Evolutionary conservation across 2,888 invertebrate species (phyloP).

Genomic region (Lamellibrachia columna): DNA sequence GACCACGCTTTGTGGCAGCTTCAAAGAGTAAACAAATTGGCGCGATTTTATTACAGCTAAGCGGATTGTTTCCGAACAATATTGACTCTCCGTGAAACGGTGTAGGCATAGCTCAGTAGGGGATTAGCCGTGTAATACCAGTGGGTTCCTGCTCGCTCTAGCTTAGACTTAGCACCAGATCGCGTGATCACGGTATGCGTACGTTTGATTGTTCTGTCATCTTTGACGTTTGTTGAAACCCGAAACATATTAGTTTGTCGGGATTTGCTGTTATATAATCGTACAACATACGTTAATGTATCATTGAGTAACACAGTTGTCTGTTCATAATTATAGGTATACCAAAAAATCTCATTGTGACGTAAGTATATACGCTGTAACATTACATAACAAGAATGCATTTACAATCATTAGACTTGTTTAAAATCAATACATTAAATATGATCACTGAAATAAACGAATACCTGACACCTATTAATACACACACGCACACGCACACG

Average conservation of each 20-base stretch:
- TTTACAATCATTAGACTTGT: too few relatives aligned
- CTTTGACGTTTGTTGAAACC: neutral
- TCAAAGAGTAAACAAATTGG: neutral
- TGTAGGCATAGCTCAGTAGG: neutral
- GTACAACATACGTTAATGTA: neutral
- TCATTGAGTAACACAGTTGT: neutral
- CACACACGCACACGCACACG: too few relatives aligned
- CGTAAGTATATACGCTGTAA: too few relatives aligned
- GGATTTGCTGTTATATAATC: neutral
- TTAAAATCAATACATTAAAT: too few relatives aligned
- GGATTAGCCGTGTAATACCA: neutral
- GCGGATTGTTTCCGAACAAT: slow-evolving; percentile 9
- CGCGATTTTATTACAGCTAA: slow-evolving; percentile 1
- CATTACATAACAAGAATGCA: too few relatives aligned
- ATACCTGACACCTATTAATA: too few relatives aligned
- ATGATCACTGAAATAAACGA: too few relatives aligned
- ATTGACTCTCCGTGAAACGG: neutral
- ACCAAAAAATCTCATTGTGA: too few relatives aligned
- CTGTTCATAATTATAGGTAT: too few relatives aligned
- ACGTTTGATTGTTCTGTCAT: neutral
- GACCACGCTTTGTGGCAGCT: neutral
- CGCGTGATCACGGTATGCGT: neutral
- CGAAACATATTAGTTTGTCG: neutral
- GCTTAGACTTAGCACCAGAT: neutral
- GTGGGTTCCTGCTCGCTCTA: neutral